Evolutionary conservation across 2,113 vertebrate species (phyloP), one percentile per base, ranked within the genome.

Genomic region (Lathamus discolor): DNA sequence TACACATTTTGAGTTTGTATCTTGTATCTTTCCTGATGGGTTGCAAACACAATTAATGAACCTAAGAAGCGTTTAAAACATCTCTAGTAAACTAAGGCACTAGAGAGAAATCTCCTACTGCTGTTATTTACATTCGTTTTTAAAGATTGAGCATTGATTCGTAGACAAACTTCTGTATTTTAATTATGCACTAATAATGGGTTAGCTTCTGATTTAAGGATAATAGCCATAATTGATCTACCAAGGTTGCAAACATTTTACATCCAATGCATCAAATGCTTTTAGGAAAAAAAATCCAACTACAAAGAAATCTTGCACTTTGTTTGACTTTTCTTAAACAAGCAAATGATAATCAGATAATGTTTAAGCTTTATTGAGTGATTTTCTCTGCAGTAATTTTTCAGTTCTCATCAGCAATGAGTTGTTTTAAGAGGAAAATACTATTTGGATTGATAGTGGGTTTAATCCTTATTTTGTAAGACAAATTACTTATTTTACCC

Each of bases 341-440:
- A 85, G n/a, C 35, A 83, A 86, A 92, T 52, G 5, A 78, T 91
- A 91, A 93, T 89, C 78, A 93, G 91, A 88, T 86, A 82, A 88
- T 57, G 35, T 72, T 90, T 95, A 82, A 88, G 49, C 37, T 69
- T 95, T 85, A 87, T 46, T 62, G 88, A 94, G 37, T 87, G 22
- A 72, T 86, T 96, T 68, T 6, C 22, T 17, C 43, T 15, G 15
- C 54, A 69, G 31, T 67, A 92, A 78, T 90, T 24, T 86, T 91
- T 82, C 44, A 75, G 13, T 46, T 29, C 24, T 89, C 52, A 74
- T 88, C 63, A 81, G 35, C 22, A 88, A 35, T 54, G 80, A 57
- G 31, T 54, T 67, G 15, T 14, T 87, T 91, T 78, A 87, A 46
- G 23, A 22, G 37, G 23, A 76, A 91, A 96, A 91, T 68, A 14